A percentile compares a stretch with the other conserved stretches of the same genome.
These are phyloP conservation scores for Drosophila percnosoma DNA, from an alignment of 2,888 invertebrate genomes.

Conservation along the genomic window DNA sequence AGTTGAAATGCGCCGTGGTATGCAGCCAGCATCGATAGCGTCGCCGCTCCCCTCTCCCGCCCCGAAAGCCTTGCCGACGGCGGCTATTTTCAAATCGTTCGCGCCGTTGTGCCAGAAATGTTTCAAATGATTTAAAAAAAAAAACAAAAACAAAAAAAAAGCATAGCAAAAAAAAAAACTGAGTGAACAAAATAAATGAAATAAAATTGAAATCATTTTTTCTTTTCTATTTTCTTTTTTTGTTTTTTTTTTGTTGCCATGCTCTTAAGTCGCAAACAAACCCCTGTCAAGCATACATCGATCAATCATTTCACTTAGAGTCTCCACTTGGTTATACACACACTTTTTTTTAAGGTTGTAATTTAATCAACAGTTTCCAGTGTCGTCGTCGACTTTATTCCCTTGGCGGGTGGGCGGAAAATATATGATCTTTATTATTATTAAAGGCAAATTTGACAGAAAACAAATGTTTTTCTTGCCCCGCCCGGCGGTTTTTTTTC, in stretches of 20 bases:
- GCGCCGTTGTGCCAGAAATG: constrained; percentile 76
- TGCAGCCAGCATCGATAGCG: constrained; percentile 52
- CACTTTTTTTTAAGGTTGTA: constrained; percentile 43
- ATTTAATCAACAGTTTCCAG: constrained; percentile 76
- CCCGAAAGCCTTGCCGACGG: neutral
- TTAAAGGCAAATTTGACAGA: constrained; percentile 77
- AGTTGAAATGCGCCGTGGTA: constrained; percentile 80
- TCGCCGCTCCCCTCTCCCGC: neutral
- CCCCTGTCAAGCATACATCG: constrained; percentile 42
- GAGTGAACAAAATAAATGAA: constrained; percentile 15
- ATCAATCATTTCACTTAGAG: constrained; percentile 68
- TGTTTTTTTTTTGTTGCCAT: constrained; percentile 47
- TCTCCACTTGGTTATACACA: constrained; percentile 39
- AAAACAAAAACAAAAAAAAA: constrained; percentile 39
- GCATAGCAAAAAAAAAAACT: constrained; percentile 19
- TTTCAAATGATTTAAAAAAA: constrained; percentile 71
- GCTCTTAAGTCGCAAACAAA: constrained; percentile 59
- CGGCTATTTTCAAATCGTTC: constrained; percentile 73
- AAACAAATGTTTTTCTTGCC: constrained; percentile 72
- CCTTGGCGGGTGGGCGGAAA: constrained; percentile 53
- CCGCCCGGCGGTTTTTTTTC: constrained; percentile 12
- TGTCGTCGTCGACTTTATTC: constrained; percentile 43
- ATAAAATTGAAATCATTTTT: constrained; percentile 45
- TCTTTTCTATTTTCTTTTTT: neutral
- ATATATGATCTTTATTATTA: constrained; percentile 64